Percentiles rank a stretch among this genome's conserved stretches.
These are phyloP conservation scores for Mimas tiliae DNA, from an alignment of 2,888 invertebrate species.

Conservation along the genomic window DNA sequence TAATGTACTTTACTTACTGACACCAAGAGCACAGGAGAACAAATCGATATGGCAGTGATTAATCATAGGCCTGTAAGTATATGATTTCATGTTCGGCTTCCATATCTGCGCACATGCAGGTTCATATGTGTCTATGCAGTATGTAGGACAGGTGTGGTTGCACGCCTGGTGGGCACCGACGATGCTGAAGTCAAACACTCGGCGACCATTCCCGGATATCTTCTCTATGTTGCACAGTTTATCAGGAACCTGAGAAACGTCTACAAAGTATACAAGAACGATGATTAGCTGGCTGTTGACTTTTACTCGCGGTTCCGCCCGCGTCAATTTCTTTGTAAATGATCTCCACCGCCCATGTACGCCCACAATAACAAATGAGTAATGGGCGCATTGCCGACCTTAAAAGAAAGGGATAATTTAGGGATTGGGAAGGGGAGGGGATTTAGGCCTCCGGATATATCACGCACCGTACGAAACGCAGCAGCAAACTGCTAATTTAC, in stretches of 20 bases:
- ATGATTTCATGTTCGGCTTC: conserved; percentile 41
- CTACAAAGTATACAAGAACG: conserved; percentile 42
- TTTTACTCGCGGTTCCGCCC: too few species aligned
- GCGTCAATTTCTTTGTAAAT: too few species aligned
- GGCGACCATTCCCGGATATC: conserved; percentile 41
- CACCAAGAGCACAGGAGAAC: conserved; percentile 65
- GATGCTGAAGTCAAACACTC: conserved; percentile 60
- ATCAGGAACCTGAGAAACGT: conserved; percentile 50
- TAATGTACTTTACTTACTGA: conserved; percentile 57
- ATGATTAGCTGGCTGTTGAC: background rate
- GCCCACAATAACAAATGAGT: too few species aligned
- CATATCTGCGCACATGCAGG: conserved; percentile 71
- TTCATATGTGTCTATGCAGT: conserved; percentile 66
- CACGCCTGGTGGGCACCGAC: conserved; percentile 69
- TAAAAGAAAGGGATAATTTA: too few species aligned
- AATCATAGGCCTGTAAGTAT: conserved; percentile 56
- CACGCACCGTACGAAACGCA: too few species aligned
- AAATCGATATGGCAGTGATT: conserved; percentile 78
- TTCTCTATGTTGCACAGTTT: conserved; percentile 44
- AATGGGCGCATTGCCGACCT: too few species aligned
- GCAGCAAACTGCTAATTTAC: too few species aligned
- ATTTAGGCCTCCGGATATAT: too few species aligned
- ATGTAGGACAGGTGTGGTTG: conserved; percentile 73
- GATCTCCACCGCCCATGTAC: too few species aligned
- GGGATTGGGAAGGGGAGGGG: too few species aligned